These are phyloP conservation scores for Arrhopalites spinosus DNA, from an alignment of 2,888 invertebrate genomes.

Conservation along the genomic window DNA sequence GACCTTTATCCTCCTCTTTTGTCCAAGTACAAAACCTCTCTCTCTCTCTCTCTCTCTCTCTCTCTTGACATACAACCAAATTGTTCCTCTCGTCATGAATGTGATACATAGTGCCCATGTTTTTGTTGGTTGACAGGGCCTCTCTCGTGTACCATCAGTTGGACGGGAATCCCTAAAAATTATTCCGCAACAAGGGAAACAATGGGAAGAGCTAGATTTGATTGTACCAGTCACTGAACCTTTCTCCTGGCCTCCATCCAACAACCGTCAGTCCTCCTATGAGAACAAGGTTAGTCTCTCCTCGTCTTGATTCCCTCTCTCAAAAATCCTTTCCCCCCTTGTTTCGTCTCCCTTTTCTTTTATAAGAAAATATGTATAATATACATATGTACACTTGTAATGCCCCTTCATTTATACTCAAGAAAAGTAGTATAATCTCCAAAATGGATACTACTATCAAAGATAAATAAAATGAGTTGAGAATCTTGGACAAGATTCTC, in stretches of 20 bases:
- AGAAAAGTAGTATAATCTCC: too few relatives aligned
- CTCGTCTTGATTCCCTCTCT: neutral
- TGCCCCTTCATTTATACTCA: too few relatives aligned
- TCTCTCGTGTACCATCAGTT: conserved; percentile 19
- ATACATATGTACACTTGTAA: too few relatives aligned
- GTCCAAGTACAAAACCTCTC: too few relatives aligned
- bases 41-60: too few relatives aligned
- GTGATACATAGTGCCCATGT: neutral
- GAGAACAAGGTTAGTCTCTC: conserved; percentile 27
- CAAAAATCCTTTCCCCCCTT: neutral
- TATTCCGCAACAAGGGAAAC: conserved; percentile 44
- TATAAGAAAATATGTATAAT: too few relatives aligned
- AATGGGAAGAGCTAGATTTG: conserved; percentile 54
- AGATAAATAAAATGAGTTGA: too few relatives aligned
- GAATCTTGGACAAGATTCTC: too few relatives aligned
- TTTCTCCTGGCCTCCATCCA: conserved; percentile 47
- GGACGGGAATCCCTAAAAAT: conserved; percentile 38
- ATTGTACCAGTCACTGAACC: conserved; percentile 50
- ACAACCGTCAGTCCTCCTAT: conserved; percentile 37
- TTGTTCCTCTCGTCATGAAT: neutral
- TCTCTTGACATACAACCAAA: too few relatives aligned
- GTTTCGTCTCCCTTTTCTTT: neutral
- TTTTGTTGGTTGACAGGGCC: conserved; percentile 32
- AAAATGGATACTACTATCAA: too few relatives aligned
- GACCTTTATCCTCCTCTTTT: neutral